Base-by-base conservation (phyloP, 2,797 vertebrate genomes). In the Onychomys torridus region DNA sequence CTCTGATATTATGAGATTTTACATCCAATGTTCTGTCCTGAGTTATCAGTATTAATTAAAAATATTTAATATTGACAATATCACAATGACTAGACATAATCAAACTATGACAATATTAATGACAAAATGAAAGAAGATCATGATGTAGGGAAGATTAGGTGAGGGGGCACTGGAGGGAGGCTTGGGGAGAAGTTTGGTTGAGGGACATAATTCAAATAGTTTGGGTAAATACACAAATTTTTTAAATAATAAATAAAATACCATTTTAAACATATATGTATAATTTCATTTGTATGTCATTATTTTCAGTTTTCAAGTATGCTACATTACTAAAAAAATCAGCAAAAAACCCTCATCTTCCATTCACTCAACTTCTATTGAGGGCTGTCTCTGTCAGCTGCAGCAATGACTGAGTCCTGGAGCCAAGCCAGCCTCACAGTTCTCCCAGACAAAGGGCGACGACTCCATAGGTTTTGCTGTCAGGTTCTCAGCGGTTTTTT, bases 401-500 rank as follows among this genome's bases (percentile, higher is more conserved):
- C 23, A 73, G 23, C 57, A 81, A 0, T 73, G 67, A 76, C 13
- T 4, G 52, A 34, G 55, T 4, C 29, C 1, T 76, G 95, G 73
- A 29, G 19, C 13, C 14, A 0, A 55, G 84, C 90, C 93, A 89
- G 63, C 11, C n/a, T 17, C 71, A 5, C 0, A 0, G 13, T 23
- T 27, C 37, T 86, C 85, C 40, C 34, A 63, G 32, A 76, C 40
- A 16, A 27, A 43, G 55, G 63, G 29, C 25, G n/a, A 91, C n/a
- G 43, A 32, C 46, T 93, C 86, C 29, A 17, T 27, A 32, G n/a
- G 21, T 91, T 91, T 87, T 67, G 71, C n/a, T 78, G 79, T 87
- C 93, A 75, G 34, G 40, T 61, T 37, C 27, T 86, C 67, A 27
- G 67, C 61, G 55, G 92, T 93, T 81, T 81, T 69, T 95, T 91